A percentile compares a stretch with the other conserved stretches of the same genome.
These are phyloP conservation scores for Sebastes oblongus DNA, from an alignment of 2,797 vertebrate genomes.

Conservation along the genomic window DNA sequence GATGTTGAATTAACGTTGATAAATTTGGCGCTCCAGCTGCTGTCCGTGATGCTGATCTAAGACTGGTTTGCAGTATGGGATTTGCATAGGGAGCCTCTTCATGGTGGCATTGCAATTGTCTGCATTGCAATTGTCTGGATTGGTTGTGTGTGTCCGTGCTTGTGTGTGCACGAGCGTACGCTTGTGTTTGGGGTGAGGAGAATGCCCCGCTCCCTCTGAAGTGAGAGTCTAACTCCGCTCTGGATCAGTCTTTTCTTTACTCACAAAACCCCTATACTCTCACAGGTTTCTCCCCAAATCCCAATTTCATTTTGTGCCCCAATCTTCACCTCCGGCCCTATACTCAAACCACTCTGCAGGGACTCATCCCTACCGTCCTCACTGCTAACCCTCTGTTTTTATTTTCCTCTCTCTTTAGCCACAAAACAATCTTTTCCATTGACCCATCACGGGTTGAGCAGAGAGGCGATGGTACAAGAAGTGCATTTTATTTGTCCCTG, in stretches of 20 bases:
- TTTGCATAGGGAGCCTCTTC: no score
- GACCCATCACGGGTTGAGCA: constrained; percentile 25
- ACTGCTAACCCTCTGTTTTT: constrained; percentile 2
- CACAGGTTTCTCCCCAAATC: constrained; percentile 17
- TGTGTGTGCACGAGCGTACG: no score
- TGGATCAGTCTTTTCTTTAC: constrained; percentile 12
- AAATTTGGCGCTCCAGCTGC: no score
- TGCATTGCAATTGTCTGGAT: no score
- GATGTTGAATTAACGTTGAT: no score
- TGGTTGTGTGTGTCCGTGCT: no score
- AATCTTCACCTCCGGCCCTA: constrained; percentile 7
- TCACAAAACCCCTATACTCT: not conserved
- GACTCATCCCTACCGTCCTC: not conserved
- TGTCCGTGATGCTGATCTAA: no score
- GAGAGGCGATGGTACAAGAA: constrained; percentile 3
- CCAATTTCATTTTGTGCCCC: constrained; percentile 34
- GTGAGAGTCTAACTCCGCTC: not conserved
- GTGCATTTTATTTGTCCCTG: constrained; percentile 9
- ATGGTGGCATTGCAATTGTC: no score
- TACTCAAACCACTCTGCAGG: constrained; percentile 9
- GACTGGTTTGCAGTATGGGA: no score
- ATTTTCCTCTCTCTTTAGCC: constrained; percentile 12
- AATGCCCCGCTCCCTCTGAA: not conserved
- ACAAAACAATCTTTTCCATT: constrained; percentile 42
- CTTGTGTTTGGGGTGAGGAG: not conserved